Conservation (phyloP, 2,888 invertebrate genomes). For the Orthosia gothica region DNA sequence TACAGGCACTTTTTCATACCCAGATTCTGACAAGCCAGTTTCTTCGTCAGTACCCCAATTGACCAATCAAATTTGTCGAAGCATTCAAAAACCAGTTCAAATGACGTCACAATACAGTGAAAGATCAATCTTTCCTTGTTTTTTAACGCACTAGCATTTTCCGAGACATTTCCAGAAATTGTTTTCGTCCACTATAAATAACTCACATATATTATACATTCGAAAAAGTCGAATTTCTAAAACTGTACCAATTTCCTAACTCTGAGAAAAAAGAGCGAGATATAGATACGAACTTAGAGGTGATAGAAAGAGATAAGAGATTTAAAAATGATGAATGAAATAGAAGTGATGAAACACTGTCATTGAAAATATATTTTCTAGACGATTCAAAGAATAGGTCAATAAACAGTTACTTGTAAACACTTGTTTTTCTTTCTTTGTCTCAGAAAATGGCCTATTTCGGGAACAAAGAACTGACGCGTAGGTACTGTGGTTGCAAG, state of each 20-base stretch:
- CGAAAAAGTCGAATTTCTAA: slow-evolving; percentile 43
- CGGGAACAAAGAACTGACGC: slow-evolving; percentile 16
- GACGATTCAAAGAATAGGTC: slow-evolving; percentile 34
- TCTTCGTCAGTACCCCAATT: not conserved
- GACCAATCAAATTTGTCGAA: slow-evolving; percentile 1
- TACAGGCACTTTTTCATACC: too few species aligned
- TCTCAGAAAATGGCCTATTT: slow-evolving; percentile 26
- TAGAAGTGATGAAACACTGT: slow-evolving; percentile 40
- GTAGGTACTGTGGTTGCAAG: not conserved
- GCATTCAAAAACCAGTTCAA: not conserved
- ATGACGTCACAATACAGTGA: not conserved
- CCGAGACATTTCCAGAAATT: slow-evolving; percentile 27
- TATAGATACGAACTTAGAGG: not conserved
- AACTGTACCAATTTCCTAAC: slow-evolving; percentile 41
- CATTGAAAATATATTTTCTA: slow-evolving; percentile 51
- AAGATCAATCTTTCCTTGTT: slow-evolving; percentile 24
- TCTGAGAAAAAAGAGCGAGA: slow-evolving; percentile 7
- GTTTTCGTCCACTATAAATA: slow-evolving; percentile 42
- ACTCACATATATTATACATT: slow-evolving; percentile 42
- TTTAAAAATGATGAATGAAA: slow-evolving; percentile 42
- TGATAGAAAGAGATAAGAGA: slow-evolving; percentile 7
- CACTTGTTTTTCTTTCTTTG: slow-evolving; percentile 44
- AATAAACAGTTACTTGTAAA: slow-evolving; percentile 9
- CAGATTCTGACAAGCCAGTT: not conserved
- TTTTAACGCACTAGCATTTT: not conserved